Conservation (phyloP, 2,888 invertebrate species). For the Phanerotoma sp. region DNA sequence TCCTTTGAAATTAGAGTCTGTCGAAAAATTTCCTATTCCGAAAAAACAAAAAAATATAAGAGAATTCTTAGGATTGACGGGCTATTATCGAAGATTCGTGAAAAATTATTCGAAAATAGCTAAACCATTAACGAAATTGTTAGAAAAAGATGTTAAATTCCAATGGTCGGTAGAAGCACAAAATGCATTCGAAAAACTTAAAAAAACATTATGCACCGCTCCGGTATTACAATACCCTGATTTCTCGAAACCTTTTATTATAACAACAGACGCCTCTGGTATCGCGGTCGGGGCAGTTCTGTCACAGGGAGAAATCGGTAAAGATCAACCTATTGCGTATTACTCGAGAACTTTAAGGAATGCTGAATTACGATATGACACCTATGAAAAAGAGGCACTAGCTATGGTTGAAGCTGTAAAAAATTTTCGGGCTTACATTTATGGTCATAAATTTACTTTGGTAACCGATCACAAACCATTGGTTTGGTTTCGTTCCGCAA, state of each 20-base stretch:
- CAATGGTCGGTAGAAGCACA: conserved; percentile 13
- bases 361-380: neutral
- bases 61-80: conserved; percentile 14
- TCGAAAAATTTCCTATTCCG: conserved; percentile 15
- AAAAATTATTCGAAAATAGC: conserved; percentile 15
- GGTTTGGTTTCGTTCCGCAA: conserved; percentile 36
- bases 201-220: conserved; percentile 10
- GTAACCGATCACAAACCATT: conserved; percentile 42
- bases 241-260: conserved; percentile 30
- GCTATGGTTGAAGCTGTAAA: conserved; percentile 43
- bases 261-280: conserved; percentile 36
- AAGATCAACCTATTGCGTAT: conserved; percentile 11
- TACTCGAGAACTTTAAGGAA: neutral
- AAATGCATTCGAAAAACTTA: conserved; percentile 18
- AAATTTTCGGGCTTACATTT: conserved; percentile 44
- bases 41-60: conserved; percentile 4
- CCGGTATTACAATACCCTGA: conserved; percentile 29
- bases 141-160: conserved; percentile 10
- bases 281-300: conserved; percentile 32
- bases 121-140: conserved; percentile 10
- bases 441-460: conserved; percentile 40
- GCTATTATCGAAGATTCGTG: conserved; percentile 18
- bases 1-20: conserved; percentile 12
- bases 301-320: conserved; percentile 24
- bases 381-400: conserved; percentile 27